phyloP scores from a whole-genome alignment of 2,113 vertebrate species.

The Spermophilus dauricus region DNA sequence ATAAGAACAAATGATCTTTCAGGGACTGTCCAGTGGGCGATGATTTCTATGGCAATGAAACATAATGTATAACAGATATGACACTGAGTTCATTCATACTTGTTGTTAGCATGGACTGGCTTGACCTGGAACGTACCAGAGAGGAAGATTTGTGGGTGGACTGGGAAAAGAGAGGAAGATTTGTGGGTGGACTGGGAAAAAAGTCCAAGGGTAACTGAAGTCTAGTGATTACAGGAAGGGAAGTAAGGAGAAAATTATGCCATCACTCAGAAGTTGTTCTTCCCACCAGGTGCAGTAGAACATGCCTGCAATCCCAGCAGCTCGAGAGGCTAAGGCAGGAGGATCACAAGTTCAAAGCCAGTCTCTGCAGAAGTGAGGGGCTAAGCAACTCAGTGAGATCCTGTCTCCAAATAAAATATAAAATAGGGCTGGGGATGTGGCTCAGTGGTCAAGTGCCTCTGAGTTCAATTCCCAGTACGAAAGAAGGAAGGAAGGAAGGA shows the following conservation, averaged over 20 bases:
- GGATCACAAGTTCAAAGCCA: no score
- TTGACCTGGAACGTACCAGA: not conserved
- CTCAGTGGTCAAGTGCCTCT: no score
- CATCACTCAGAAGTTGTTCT: not conserved
- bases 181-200: not conserved
- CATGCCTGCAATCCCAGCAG: no score
- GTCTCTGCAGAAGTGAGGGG: no score
- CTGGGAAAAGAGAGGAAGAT: not conserved
- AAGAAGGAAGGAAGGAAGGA: no score
- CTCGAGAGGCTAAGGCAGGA: no score
- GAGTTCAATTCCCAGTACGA: no score
- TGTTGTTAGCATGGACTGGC: not conserved
- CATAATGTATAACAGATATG: not conserved
- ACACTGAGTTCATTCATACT: not conserved
- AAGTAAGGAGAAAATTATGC: constrained; percentile 25
- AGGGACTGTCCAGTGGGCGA: not conserved
- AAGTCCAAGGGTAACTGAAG: not conserved
- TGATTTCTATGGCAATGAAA: not conserved
- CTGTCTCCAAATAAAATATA: no score
- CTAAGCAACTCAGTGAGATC: no score
- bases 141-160: not conserved
- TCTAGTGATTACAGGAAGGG: not conserved
- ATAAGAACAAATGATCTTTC: not conserved
- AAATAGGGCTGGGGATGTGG: no score
- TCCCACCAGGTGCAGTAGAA: no score